Evolutionary conservation across 2,797 vertebrate species (phyloP).

Genomic region (Dendrocincla fuliginosa): DNA sequence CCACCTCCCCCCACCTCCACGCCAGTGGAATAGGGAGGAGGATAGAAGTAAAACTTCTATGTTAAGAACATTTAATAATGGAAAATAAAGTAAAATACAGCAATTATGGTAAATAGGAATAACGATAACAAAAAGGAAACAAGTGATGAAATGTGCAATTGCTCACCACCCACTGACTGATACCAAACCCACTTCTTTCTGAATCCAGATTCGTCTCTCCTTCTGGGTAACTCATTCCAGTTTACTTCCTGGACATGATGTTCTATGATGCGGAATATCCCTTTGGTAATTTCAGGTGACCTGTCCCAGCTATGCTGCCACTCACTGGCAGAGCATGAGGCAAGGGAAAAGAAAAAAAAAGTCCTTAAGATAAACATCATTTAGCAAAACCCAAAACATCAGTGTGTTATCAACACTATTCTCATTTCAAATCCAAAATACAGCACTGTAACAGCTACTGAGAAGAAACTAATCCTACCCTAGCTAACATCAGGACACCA

Average conservation of each 20-base stretch:
- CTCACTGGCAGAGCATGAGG: background rate
- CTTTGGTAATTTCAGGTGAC: background rate
- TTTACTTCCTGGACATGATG: background rate
- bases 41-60: background rate
- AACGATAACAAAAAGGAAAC: background rate
- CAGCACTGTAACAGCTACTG: background rate
- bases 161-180: background rate
- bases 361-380: background rate
- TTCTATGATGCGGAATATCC: background rate
- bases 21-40: background rate
- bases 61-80: background rate
- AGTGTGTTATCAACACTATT: background rate
- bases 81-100: background rate
- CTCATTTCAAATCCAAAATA: background rate
- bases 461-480: background rate
- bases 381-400: background rate
- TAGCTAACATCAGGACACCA: background rate
- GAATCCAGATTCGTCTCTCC: background rate
- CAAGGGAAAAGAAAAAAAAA: background rate
- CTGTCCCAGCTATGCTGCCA: background rate
- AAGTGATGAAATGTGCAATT: background rate
- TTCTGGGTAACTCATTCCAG: background rate
- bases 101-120: background rate
- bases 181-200: background rate
- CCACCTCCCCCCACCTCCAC: background rate